These are phyloP conservation scores for Brevipalpus yothersi DNA, from an alignment of 1,140 invertebrate species.

Conservation along the genomic window DNA sequence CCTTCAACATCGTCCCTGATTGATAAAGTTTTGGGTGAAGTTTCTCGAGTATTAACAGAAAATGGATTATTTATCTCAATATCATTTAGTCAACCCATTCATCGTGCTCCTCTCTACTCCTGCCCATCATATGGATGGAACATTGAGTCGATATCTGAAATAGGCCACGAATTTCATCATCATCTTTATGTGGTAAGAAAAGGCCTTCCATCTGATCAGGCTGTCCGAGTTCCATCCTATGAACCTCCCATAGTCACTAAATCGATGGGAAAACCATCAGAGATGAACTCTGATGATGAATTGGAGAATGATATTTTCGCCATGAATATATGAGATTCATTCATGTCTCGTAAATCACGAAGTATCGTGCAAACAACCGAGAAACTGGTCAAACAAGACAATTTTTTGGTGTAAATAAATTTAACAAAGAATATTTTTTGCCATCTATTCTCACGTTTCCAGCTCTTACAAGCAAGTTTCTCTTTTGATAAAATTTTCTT, in stretches of 20 bases:
- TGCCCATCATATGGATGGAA: not conserved
- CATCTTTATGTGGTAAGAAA: not conserved
- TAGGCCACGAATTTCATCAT: not conserved
- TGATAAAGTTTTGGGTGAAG: conserved; percentile 17
- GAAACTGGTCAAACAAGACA: no score
- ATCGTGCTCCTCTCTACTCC: conserved; percentile 20
- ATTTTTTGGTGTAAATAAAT: no score
- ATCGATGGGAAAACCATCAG: not conserved
- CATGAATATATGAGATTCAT: not conserved
- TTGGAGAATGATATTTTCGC: not conserved
- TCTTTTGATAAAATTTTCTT: no score
- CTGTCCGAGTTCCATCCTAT: not conserved
- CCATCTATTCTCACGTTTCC: no score
- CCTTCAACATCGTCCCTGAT: conserved; percentile 16
- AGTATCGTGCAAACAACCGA: not conserved
- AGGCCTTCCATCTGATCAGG: not conserved
- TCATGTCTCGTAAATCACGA: not conserved
- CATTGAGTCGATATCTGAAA: not conserved
- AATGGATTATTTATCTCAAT: conserved; percentile 26
- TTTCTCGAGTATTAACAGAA: conserved; percentile 18
- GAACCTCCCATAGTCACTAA: not conserved
- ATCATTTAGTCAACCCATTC: conserved; percentile 27
- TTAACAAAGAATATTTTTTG: no score
- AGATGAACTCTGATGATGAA: not conserved
- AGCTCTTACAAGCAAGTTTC: no score